Evolutionary conservation across 37 sponge, comb jelly and placozoan species (phyloP).

Genomic region (Petrosia ficiformis): DNA sequence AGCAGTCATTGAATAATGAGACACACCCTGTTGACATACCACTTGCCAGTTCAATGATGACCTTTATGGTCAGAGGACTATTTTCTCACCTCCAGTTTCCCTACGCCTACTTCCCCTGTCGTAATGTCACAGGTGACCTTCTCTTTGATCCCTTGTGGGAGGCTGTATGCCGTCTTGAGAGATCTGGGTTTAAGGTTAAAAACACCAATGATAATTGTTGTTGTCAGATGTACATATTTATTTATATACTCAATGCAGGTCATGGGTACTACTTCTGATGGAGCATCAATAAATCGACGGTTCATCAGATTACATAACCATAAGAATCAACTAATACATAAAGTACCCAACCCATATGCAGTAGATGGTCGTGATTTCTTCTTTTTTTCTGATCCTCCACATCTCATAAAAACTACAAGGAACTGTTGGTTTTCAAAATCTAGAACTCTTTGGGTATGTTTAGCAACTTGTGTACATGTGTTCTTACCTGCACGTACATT

Average conservation of each 20-base stretch:
- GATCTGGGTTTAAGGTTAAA: slow-evolving; percentile 8
- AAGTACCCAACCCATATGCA: slow-evolving; percentile 24
- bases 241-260: neutral
- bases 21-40: neutral
- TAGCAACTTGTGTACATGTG: neutral
- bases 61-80: slow-evolving; percentile 23
- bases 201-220: neutral
- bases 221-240: neutral
- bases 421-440: slow-evolving; percentile 22
- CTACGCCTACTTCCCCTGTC: slow-evolving; percentile 27
- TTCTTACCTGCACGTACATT: neutral
- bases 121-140: neutral
- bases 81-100: slow-evolving; percentile 4
- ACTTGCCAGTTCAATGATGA: slow-evolving; percentile 20
- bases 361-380: slow-evolving; percentile 27
- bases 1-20: neutral
- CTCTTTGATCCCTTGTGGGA: slow-evolving; percentile 7
- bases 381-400: slow-evolving; percentile 45
- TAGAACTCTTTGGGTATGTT: slow-evolving; percentile 23
- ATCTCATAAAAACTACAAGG: slow-evolving; percentile 46
- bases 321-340: slow-evolving; percentile 9
- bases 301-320: slow-evolving; percentile 18
- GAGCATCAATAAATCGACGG: slow-evolving; percentile 18
- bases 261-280: slow-evolving; percentile 11
- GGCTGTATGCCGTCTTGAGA: slow-evolving; percentile 10